Conservation (phyloP, 2,888 invertebrate species). For the Noctua pronuba region DNA sequence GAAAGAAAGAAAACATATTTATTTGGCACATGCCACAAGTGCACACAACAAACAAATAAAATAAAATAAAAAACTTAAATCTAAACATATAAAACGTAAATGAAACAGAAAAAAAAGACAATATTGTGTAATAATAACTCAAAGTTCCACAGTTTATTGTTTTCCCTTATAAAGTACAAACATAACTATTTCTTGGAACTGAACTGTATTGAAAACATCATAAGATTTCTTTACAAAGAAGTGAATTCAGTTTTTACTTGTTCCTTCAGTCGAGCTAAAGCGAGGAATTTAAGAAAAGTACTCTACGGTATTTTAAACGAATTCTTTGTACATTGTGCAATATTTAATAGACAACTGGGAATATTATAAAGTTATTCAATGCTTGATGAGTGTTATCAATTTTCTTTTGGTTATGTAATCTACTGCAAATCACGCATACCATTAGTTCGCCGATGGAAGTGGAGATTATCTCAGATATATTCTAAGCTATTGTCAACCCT, state of each 20-base stretch:
- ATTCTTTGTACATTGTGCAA: background rate
- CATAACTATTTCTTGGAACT: background rate
- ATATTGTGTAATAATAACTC: no score
- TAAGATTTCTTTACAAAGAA: constrained; percentile 3
- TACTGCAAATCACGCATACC: no score
- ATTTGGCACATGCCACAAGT: no score
- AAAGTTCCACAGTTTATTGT: background rate
- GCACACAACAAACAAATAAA: no score
- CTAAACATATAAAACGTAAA: no score
- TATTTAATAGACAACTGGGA: background rate
- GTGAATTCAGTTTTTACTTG: background rate
- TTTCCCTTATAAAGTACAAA: background rate
- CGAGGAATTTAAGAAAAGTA: background rate
- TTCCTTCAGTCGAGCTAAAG: background rate
- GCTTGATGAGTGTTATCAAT: background rate
- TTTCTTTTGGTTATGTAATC: background rate
- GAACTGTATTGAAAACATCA: background rate
- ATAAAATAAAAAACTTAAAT: no score
- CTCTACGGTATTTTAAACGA: background rate
- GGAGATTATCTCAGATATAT: background rate
- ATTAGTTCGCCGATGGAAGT: background rate
- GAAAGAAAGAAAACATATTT: no score
- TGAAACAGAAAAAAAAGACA: no score
- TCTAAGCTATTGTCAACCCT: background rate
- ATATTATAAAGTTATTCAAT: background rate